Base-by-base conservation (phyloP, 2,888 invertebrate species). In the Spodoptera picta region DNA sequence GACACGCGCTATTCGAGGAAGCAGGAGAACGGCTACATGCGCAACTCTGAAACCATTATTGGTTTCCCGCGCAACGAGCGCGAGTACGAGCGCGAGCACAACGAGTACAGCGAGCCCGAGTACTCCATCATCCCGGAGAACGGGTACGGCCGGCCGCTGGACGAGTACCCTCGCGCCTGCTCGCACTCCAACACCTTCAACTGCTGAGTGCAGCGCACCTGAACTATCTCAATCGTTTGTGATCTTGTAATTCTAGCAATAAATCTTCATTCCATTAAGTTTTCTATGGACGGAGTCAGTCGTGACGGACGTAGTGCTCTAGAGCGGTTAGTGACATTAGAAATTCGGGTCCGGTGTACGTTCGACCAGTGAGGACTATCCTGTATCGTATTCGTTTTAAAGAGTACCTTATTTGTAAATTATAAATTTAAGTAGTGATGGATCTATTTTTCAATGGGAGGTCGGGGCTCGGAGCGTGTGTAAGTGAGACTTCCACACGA, bases 191-290 rank as follows among this genome's bases (percentile, higher is more conserved):
- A 94, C 87, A 94, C 95, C 65, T 95, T 95, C 88, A 94, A 95
- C 90, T 95, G 95, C 91, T 95, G 93, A 95, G 92, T 75, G 86
- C 66, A 19, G 66, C 68, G 76, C 67, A 19, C 19, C 53, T 65
- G 87, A 83, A 88, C 89, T 87, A 82, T 88, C 82, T 87, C 84
- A 86, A 90, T 87, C 85, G 79, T 91, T 92, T 93, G 95, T 95
- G 94, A 94, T 94, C 93, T 94, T 95, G 92, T 89, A 93, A 94
- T 93, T 90, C 89, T 95, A 95, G 95, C 94, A 95, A 95, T 95
- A 95, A 95, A 91, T 89, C 93, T 95, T 93, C 95, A 94, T 95
- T 95, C 94, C 94, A 92, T 91, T 92, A 92, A 87, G 92, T 92
- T 93, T 90, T 90, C 83, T 91, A 86, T 86, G 91, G 87, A 89